Evolutionary conservation across 1,140 invertebrate genomes (phyloP).

Genomic region (Trachelipus rathkii): DNA sequence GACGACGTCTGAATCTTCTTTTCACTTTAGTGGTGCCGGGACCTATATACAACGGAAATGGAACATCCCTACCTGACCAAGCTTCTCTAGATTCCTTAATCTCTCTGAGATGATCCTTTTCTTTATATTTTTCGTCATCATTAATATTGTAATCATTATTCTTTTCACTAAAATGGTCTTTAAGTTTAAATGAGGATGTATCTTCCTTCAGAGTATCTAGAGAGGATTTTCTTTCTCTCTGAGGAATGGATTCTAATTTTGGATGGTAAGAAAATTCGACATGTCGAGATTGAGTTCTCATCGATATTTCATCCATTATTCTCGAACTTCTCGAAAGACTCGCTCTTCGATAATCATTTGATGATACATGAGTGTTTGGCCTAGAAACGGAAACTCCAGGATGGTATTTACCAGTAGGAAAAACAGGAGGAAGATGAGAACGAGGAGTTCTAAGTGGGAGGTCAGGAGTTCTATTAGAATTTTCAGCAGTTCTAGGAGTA

Average conservation of each 20-base stretch:
- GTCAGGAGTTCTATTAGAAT: neutral
- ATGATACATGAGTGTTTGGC: conserved; percentile 38
- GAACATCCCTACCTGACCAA: conserved; percentile 32
- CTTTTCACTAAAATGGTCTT: neutral
- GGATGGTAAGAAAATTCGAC: conserved; percentile 33
- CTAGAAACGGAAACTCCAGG: conserved; percentile 17
- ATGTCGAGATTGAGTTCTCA: conserved; percentile 24
- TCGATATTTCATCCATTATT: conserved; percentile 33
- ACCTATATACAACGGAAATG: conserved; percentile 34
- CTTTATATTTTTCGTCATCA: conserved; percentile 58
- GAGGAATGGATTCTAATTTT: conserved; percentile 36
- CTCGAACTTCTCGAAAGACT: conserved; percentile 24
- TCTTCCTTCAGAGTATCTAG: conserved; percentile 22
- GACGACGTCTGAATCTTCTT: conserved; percentile 14
- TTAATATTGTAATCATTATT: neutral
- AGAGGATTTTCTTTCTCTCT: neutral
- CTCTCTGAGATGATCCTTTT: conserved; percentile 49
- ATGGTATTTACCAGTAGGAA: neutral
- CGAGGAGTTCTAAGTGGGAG: neutral
- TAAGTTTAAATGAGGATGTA: neutral
- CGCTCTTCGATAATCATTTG: conserved; percentile 20
- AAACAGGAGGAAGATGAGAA: neutral
- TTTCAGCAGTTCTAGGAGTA: no score
- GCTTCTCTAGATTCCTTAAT: conserved; percentile 25
- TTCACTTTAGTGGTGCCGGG: conserved; percentile 9